Conservation (phyloP, 2,888 invertebrate species). For the Aplocera efformata region DNA sequence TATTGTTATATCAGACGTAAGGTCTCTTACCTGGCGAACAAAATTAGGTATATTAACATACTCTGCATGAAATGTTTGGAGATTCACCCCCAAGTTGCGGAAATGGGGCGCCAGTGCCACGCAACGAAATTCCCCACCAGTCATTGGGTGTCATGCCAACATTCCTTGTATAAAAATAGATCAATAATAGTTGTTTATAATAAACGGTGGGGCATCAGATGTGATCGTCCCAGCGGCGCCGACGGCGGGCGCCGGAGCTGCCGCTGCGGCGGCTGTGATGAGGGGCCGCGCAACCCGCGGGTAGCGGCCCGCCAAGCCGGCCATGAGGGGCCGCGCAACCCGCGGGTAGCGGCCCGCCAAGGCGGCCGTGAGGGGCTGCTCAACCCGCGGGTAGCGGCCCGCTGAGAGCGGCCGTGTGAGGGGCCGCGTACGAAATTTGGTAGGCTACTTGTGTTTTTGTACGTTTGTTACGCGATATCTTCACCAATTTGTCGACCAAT, state of each 20-base stretch:
- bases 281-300: slow-evolving; percentile 12
- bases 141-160: slow-evolving; percentile 14
- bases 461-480: too few relatives aligned
- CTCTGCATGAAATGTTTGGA: too few relatives aligned
- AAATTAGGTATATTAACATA: too few relatives aligned
- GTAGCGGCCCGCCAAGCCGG: slow-evolving; percentile 31
- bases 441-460: too few relatives aligned
- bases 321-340: slow-evolving; percentile 19
- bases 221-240: slow-evolving; percentile 32
- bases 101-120: slow-evolving; percentile 1
- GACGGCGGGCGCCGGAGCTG: slow-evolving; percentile 35
- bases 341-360: slow-evolving; percentile 23
- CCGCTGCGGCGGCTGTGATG: slow-evolving; percentile 35
- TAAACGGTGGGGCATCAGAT: slow-evolving; percentile 34
- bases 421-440: too few relatives aligned
- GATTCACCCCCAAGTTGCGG: too few relatives aligned
- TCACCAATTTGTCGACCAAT: too few relatives aligned
- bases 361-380: slow-evolving; percentile 29
- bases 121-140: slow-evolving; percentile 7
- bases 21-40: too few relatives aligned
- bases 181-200: slow-evolving; percentile 46
- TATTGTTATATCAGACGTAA: too few relatives aligned
- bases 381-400: slow-evolving; percentile 8
- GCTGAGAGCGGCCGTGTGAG: slow-evolving; percentile 34
- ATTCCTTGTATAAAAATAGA: slow-evolving; percentile 35